Evolutionary conservation across 1,140 invertebrate genomes (phyloP).

Genomic region (Ceratina australensis): DNA sequence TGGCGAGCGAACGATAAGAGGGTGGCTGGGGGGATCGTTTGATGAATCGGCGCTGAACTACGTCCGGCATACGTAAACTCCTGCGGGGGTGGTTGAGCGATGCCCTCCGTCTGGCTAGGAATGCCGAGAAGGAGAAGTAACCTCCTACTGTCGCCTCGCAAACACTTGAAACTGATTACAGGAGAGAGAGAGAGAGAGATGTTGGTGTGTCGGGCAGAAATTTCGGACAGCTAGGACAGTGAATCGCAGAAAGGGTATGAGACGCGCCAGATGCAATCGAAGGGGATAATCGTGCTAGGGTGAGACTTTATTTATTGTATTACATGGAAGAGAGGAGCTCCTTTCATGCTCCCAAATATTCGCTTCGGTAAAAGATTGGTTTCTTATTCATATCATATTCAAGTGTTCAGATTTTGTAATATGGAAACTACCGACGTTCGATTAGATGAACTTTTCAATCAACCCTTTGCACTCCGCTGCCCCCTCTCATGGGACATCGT

Average conservation of each 20-base stretch:
- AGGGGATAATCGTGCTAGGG: not conserved
- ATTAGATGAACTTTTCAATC: no score
- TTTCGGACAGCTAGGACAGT: constrained; percentile 1
- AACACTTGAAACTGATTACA: constrained; percentile 43
- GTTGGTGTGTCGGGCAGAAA: not conserved
- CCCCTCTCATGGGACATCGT: no score
- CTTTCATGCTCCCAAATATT: no score
- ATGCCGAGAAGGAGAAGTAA: constrained; percentile 42
- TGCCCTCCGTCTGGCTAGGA: constrained; percentile 28
- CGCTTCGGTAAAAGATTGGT: no score
- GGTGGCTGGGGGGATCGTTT: constrained; percentile 46
- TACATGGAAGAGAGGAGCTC: no score
- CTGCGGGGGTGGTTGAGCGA: constrained; percentile 47
- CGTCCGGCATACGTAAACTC: constrained; percentile 66
- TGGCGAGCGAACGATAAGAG: constrained; percentile 43
- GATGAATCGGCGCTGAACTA: constrained; percentile 66
- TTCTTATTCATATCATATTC: no score
- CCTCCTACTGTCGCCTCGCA: not conserved
- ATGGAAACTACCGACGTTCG: no score
- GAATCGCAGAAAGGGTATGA: not conserved
- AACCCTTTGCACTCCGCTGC: no score
- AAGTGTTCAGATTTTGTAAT: no score
- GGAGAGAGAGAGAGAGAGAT: constrained; percentile 8
- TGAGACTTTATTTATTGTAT: not conserved
- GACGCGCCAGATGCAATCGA: constrained; percentile 2